A percentile compares a stretch with the other conserved stretches of the same genome.
Conservation (phyloP, 2,113 vertebrate species). For the Rhinichthys klamathensis region DNA sequence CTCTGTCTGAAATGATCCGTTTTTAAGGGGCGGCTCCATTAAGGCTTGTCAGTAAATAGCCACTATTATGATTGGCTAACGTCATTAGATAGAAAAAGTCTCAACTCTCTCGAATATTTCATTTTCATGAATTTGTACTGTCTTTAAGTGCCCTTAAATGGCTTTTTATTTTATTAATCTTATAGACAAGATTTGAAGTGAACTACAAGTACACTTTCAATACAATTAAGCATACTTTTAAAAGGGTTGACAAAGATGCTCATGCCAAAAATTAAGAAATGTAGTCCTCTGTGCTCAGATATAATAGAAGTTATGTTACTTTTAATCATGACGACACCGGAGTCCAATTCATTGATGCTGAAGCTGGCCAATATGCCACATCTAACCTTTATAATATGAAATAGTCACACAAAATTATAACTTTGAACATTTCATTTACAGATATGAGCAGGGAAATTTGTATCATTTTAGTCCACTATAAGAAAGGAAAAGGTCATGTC, state of each 20-base stretch:
- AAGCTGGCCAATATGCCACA: conserved; percentile 22
- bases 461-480: conserved; percentile 20
- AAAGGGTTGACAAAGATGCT: neutral
- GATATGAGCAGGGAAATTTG: neutral
- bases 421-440: conserved; percentile 1
- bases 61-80: no score
- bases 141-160: no score
- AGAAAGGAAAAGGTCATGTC: conserved; percentile 68
- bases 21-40: no score
- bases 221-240: neutral
- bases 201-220: neutral
- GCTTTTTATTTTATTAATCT: neutral
- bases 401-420: neutral
- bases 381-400: conserved; percentile 29
- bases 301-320: neutral
- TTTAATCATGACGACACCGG: neutral
- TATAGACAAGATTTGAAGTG: neutral
- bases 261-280: neutral
- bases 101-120: no score
- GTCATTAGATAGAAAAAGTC: no score
- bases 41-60: no score
- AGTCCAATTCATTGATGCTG: neutral
- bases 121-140: no score
- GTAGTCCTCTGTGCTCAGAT: neutral
- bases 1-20: no score